Conservation (phyloP, 2,113 vertebrate species). For the Anguilla rostrata region DNA sequence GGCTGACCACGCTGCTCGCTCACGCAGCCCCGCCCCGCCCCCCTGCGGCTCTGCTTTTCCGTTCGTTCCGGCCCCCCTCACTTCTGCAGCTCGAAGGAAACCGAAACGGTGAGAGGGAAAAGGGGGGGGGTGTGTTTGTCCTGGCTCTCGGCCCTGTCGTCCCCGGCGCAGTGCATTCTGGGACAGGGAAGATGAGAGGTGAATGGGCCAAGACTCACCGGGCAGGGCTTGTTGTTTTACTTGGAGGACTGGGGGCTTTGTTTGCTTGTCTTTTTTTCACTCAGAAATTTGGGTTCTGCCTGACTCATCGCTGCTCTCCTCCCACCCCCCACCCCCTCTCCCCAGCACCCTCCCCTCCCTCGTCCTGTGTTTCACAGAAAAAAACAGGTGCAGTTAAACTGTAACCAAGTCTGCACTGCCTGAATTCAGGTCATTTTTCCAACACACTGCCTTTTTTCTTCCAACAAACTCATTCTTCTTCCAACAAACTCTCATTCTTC, state of each 20-base stretch:
- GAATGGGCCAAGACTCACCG: neutral
- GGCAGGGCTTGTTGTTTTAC: neutral
- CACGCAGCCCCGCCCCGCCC: neutral
- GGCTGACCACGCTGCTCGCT: neutral
- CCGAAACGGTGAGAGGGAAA: too few relatives aligned
- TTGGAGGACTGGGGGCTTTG: neutral
- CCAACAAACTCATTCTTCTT: neutral
- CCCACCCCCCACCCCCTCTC: neutral
- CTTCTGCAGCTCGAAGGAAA: neutral
- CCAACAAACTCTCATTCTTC: too few relatives aligned
- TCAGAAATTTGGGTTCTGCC: neutral
- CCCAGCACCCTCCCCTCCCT: neutral
- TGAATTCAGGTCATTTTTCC: neutral
- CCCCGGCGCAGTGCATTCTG: neutral
- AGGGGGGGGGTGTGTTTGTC: conserved; percentile 7
- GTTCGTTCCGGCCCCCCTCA: neutral
- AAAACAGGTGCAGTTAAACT: conserved; percentile 10
- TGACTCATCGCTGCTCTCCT: neutral
- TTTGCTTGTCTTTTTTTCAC: neutral
- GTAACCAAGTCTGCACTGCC: neutral
- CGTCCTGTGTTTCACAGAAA: neutral
- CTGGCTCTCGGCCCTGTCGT: neutral
- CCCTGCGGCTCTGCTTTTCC: neutral
- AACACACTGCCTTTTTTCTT: neutral
- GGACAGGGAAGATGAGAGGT: neutral